A percentile compares a stretch with the other conserved stretches of the same genome.
phyloP scores from a whole-genome alignment of 2,888 invertebrate genomes.

The Agrilus mali region DNA sequence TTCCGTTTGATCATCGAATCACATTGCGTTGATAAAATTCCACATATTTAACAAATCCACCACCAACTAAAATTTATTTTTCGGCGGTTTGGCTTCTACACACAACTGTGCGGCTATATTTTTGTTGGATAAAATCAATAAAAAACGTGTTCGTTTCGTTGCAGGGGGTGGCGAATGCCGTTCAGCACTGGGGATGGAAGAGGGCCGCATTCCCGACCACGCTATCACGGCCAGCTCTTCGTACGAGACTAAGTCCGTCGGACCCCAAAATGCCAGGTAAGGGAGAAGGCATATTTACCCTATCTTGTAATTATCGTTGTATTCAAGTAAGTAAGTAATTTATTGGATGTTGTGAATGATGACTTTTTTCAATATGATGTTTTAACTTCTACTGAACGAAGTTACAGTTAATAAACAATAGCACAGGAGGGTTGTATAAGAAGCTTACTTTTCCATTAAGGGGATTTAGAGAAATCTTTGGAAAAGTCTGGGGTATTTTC shows the following conservation, averaged over 20 bases:
- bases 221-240: slow-evolving; percentile 79
- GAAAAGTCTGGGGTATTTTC: too few species aligned
- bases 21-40: too few species aligned
- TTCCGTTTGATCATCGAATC: too few species aligned
- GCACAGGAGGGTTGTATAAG: too few species aligned
- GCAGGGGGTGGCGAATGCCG: slow-evolving; percentile 47
- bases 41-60: background rate
- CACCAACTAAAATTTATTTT: background rate
- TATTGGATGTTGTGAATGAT: too few species aligned
- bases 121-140: slow-evolving; percentile 7
- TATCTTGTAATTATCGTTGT: background rate
- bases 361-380: too few species aligned
- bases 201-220: slow-evolving; percentile 69
- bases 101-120: background rate
- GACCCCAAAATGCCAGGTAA: slow-evolving; percentile 80
- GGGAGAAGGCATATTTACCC: slow-evolving; percentile 12
- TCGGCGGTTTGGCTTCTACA: background rate
- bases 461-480: too few species aligned
- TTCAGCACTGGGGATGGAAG: slow-evolving; percentile 77
- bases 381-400: too few species aligned
- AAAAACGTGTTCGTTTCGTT: slow-evolving; percentile 18
- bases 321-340: too few species aligned
- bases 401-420: too few species aligned
- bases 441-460: too few species aligned
- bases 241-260: slow-evolving; percentile 74